These are phyloP conservation scores for Dromas ardeola DNA, from an alignment of 2,113 vertebrate species.

Conservation along the genomic window DNA sequence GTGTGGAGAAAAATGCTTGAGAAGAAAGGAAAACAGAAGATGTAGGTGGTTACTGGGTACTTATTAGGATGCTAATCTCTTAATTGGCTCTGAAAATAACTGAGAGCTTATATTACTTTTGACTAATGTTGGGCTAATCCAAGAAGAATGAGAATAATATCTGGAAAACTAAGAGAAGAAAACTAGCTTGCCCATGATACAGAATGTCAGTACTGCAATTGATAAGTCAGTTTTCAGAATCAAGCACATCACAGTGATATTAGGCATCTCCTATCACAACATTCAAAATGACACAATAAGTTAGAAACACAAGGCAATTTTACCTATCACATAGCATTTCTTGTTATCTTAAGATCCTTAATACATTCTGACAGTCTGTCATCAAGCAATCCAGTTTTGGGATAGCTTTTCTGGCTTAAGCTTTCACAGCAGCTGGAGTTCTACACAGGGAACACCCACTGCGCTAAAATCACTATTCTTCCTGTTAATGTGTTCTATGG, in stretches of 20 bases:
- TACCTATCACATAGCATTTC: slow-evolving; percentile 30
- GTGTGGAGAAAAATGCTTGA: neutral
- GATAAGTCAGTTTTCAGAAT: slow-evolving; percentile 11
- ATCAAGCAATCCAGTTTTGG: slow-evolving; percentile 46
- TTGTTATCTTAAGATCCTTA: slow-evolving; percentile 38
- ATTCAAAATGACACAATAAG: slow-evolving; percentile 15
- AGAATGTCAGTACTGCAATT: neutral
- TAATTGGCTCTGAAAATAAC: neutral
- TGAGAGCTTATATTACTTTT: neutral
- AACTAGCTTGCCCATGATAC: neutral
- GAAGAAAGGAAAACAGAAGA: neutral
- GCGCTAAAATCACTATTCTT: neutral
- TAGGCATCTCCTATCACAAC: neutral
- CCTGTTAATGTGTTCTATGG: neutral
- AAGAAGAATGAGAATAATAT: neutral
- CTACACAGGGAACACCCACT: neutral
- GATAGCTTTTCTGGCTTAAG: slow-evolving; percentile 8
- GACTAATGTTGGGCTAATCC: neutral
- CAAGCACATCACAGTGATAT: neutral
- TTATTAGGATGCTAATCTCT: neutral
- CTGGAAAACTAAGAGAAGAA: neutral
- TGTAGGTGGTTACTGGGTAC: neutral
- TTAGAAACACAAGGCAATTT: slow-evolving; percentile 41
- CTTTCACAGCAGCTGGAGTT: slow-evolving; percentile 30
- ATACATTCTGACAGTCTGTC: slow-evolving; percentile 53